Base-by-base conservation (phyloP, 1,140 invertebrate genomes). In the Mesaphorura yosii region DNA sequence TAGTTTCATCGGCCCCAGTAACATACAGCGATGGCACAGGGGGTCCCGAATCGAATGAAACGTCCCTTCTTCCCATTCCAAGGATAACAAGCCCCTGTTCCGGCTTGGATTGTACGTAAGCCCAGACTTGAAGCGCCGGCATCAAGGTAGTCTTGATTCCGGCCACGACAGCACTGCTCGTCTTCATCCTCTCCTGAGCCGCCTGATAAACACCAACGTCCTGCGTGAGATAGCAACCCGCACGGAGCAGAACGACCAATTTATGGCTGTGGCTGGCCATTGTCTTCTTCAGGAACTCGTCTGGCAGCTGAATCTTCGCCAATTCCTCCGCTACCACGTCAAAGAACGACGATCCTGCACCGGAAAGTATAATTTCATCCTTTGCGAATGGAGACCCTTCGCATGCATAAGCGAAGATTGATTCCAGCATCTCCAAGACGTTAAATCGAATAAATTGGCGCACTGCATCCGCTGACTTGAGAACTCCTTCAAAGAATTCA, bases 401-500 rank as follows among this genome's bases (percentile, higher is more conserved):
- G n/a, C n/a, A n/a, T n/a, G n/a, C n/a, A n/a, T n/a, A n/a, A n/a
- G n/a, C n/a, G n/a, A n/a, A n/a, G n/a, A n/a, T n/a, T n/a, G n/a
- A n/a, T n/a, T n/a, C n/a, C n/a, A n/a, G n/a, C n/a, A n/a, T n/a
- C 3, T 22, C 27, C 2, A 58, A 25, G 10, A 19, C 3, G n/a
- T 34, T 6, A 17, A 39, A 26, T 37, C 39, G 27, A 31, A 51
- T 48, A 23, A 62, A 55, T 2, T 39, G n/a, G 6, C 47, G 29
- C 7, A 58, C 40, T 34, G 14, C 31, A 3, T 31, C 14, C 17
- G 48, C 50, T 7, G 28, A 20, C n/a, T 50, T 42, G 3, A 58
- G 7, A 19, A 58, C 19, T 12, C 59, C 59, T 55, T 62, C 59
- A 40, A 41, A 62, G 44, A 62, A 55, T 53, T 62, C 59, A 14